These are phyloP conservation scores for Drosophila aldrichi DNA, from an alignment of 2,888 invertebrate genomes.

Conservation along the genomic window DNA sequence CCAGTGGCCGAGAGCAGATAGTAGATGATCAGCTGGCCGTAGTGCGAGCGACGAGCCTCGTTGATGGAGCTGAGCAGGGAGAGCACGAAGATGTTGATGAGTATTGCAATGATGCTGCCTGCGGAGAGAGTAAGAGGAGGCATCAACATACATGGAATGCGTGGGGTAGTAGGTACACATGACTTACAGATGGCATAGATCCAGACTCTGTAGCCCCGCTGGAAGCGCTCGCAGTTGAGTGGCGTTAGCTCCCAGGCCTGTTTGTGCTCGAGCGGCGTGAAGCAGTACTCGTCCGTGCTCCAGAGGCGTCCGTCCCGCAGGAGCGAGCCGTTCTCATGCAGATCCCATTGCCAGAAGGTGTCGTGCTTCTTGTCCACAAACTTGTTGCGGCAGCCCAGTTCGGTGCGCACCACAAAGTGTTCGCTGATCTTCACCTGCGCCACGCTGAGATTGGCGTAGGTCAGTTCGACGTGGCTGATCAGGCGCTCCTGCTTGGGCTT, in stretches of 20 bases:
- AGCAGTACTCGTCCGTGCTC: constrained; percentile 78
- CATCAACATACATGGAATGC: background rate
- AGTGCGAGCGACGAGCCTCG: constrained; percentile 75
- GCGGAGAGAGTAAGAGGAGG: background rate
- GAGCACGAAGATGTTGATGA: constrained; percentile 73
- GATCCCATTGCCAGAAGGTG: constrained; percentile 78
- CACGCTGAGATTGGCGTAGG: constrained; percentile 42
- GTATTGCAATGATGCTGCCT: constrained; percentile 75
- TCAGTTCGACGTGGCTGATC: constrained; percentile 73
- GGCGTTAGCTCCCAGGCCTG: constrained; percentile 73
- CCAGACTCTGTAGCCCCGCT: constrained; percentile 77
- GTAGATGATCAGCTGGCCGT: constrained; percentile 76
- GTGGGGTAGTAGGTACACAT: background rate
- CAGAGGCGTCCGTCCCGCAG: constrained; percentile 61
- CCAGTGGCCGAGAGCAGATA: constrained; percentile 68
- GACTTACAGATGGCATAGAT: constrained; percentile 78
- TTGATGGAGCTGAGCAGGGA: constrained; percentile 69
- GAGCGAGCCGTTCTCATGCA: constrained; percentile 71
- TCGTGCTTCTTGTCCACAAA: constrained; percentile 71
- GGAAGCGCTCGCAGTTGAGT: constrained; percentile 75
- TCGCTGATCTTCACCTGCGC: constrained; percentile 60
- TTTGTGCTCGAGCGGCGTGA: constrained; percentile 73
- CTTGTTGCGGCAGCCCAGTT: constrained; percentile 74
- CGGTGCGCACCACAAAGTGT: constrained; percentile 73
- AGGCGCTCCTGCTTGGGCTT: constrained; percentile 45